Evolutionary conservation across 2,888 invertebrate genomes (phyloP).

Genomic region (Diarsia rubi): DNA sequence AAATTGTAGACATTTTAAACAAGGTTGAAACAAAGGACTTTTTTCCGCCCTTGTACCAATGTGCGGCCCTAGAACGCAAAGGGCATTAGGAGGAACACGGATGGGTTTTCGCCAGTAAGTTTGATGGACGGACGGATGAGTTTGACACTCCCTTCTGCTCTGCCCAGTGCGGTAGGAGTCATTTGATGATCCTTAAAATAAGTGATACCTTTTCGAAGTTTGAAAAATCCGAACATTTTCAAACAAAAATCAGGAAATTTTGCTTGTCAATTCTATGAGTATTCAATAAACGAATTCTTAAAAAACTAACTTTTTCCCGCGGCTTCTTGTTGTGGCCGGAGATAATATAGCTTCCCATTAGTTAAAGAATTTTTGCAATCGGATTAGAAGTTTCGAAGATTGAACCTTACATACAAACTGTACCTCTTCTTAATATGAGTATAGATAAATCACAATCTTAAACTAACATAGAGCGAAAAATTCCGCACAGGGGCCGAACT

Average conservation of each 20-base stretch:
- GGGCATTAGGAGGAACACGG: no score
- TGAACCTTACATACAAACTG: neutral
- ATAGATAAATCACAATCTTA: neutral
- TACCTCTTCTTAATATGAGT: neutral
- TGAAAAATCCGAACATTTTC: neutral
- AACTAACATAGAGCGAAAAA: neutral
- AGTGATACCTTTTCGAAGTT: no score
- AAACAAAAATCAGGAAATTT: neutral
- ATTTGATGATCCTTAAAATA: no score
- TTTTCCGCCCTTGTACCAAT: no score
- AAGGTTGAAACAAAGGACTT: no score
- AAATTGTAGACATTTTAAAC: no score
- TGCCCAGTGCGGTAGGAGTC: no score
- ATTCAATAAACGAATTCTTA: neutral
- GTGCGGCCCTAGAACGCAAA: no score
- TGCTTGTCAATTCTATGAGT: neutral
- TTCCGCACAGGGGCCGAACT: neutral
- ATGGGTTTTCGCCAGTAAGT: no score
- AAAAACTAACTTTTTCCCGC: neutral
- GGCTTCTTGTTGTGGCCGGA: neutral
- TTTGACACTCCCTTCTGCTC: no score
- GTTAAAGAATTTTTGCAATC: neutral
- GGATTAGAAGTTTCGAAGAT: neutral
- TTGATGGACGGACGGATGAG: no score
- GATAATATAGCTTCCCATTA: neutral